These are phyloP conservation scores for Chrysopilus asiliformis DNA, from an alignment of 2,888 invertebrate genomes.

Conservation along the genomic window DNA sequence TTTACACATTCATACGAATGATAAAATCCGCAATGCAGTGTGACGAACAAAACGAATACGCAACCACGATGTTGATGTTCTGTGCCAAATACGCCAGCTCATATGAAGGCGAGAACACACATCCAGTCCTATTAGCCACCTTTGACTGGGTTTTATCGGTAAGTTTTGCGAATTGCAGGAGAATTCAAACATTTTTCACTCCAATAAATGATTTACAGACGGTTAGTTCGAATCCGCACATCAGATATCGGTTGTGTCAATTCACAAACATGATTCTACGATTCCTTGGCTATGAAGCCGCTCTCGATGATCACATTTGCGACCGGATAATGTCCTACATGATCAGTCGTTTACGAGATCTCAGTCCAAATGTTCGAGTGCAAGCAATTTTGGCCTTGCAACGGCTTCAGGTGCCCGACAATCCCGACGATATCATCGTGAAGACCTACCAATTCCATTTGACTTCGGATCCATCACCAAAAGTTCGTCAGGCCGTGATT, in stretches of 20 bases:
- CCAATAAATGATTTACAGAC: constrained; percentile 28
- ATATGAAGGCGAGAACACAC: constrained; percentile 39
- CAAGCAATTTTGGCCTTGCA: constrained; percentile 68
- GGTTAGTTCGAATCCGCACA: constrained; percentile 37
- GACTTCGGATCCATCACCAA: constrained; percentile 60
- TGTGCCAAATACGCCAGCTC: constrained; percentile 55
- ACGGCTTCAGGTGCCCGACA: constrained; percentile 64
- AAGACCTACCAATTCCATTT: constrained; percentile 57
- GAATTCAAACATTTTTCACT: too few relatives aligned
- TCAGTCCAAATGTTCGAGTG: constrained; percentile 58
- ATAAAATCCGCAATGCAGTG: constrained; percentile 49
- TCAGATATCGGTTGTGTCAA: constrained; percentile 65
- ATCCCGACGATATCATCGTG: constrained; percentile 62
- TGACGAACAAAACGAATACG: constrained; percentile 52
- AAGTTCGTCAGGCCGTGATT: constrained; percentile 56
- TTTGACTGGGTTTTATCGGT: constrained; percentile 28
- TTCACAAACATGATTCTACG: constrained; percentile 61
- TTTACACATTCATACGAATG: constrained; percentile 48
- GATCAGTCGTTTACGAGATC: constrained; percentile 54
- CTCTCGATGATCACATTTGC: constrained; percentile 62
- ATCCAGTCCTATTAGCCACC: constrained; percentile 24
- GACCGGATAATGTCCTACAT: constrained; percentile 57
- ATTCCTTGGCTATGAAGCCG: constrained; percentile 60
- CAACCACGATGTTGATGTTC: constrained; percentile 55
- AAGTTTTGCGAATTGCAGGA: too few relatives aligned